Evolutionary conservation across 2,888 invertebrate genomes (phyloP), one percentile per base, ranked within the genome.

Genomic region (Thumatha senex): DNA sequence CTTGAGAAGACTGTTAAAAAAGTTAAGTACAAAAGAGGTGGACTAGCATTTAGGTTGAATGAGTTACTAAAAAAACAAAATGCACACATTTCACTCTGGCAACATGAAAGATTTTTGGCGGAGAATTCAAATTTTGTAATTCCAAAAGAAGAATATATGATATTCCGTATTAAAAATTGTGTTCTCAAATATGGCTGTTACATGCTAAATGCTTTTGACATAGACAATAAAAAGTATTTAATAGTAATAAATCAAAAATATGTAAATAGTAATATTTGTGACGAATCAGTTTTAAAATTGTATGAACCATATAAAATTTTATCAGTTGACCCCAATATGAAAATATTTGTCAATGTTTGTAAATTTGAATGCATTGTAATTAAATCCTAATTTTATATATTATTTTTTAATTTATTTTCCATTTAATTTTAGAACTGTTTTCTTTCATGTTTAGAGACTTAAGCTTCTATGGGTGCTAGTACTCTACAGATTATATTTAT

Each of bases 51-150:
- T 54, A 77, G 91, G 34, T 65, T 93, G 14, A 81, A 86, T 61
- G 73, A 64, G 35, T 70, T 92, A 10, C 60, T 93, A 55, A 88
- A 86, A 74, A 89, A 89, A 70, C 90, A 91, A 70, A 87, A 78
- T 48, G 82, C 88, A 0, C 83, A 78, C 55, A 55, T 88, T 46
- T 86, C 86, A 30, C 77, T 93, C 46, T 93, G 93, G 93, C 85
- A 92, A 72, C 93, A 93, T 63, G 93, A 93, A 70, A 74, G 80
- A 51, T 93, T 80, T 74, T 73, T 92, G 56, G 92, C 91, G 0
- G 80, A 74, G 58, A 84, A 82, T 67, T 84, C 90, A 9, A 85
- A 80, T 60, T 87, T 90, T 63, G 59, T 85, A 1, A 78, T 89
- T 14, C 87, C 89, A 0, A 88, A 82, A 72, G 77, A 68, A 47